Base-by-base conservation (phyloP, 2,888 invertebrate species). In the Ormyrus labotus region DNA sequence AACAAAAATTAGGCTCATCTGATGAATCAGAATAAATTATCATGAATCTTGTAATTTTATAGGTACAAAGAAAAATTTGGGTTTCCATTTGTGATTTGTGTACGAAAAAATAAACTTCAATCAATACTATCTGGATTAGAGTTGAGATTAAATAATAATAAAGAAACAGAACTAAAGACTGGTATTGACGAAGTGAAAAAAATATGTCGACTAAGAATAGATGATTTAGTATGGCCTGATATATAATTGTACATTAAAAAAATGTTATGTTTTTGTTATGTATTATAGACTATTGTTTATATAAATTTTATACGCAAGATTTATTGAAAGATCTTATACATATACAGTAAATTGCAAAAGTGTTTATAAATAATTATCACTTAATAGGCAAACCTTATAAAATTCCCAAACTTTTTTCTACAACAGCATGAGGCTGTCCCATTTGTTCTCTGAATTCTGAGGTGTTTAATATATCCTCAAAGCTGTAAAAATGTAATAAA, bases 351-450 rank as follows among this genome's bases (percentile, higher is more conserved):
- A 64, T 58, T 51, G 13, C 65, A 8, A 58, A 57, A 63, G 48
- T 10, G 13, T 55, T 73, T 65, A 74, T 69, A 65, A 53, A 53
- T 73, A 71, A 60, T 74, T 78, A 70, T 57, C 48, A 65, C 13
- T 70, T 78, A 7, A 69, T 50, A 51, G 1, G 51, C 70, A 71
- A 80, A 81, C 82, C 82, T 91, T 92, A 93, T 74, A 94, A 91
- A 89, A 96, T 91, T 81, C 95, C 95, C 68, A 95, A 91, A 72
- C 93, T 93, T 87, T 94, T 94, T 90, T 97, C 97, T 80, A 96
- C 92, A 75, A 96, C 92, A 61, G 96, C 95, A 91, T 97, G 97
- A 5, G 98, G 97, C 83, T 96, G 95, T 10, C 95, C 95, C 87
- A 95, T 93, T 70, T 94, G 92, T 92, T 97, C 97, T 83, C 93